Percentiles rank a stretch among this genome's conserved stretches.
phyloP scores from a whole-genome alignment of 2,888 invertebrate genomes.

The Drosophila subquinaria region DNA sequence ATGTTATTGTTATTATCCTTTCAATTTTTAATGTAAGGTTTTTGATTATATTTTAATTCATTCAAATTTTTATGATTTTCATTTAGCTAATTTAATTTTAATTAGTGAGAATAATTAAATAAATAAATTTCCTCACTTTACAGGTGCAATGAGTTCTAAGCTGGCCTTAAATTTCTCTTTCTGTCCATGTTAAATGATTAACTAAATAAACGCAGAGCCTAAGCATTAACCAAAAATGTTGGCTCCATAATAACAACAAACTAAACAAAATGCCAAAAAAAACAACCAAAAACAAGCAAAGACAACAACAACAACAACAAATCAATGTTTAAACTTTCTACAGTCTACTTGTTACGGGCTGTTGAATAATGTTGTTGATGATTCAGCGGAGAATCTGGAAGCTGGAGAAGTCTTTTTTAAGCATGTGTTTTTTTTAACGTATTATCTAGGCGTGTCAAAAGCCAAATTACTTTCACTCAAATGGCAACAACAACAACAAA shows the following conservation, averaged over 20 bases:
- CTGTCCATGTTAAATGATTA: slow-evolving; percentile 57
- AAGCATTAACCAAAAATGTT: slow-evolving; percentile 40
- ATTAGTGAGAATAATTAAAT: not conserved
- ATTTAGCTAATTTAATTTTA: too few species aligned
- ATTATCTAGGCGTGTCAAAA: slow-evolving; percentile 51
- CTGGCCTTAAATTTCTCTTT: slow-evolving; percentile 38
- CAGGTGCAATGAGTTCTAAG: slow-evolving; percentile 32
- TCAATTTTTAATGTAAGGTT: too few species aligned
- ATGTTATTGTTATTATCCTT: too few species aligned
- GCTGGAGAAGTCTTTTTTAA: slow-evolving; percentile 32
- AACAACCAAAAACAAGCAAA: slow-evolving; percentile 25
- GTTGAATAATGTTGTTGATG: slow-evolving; percentile 30
- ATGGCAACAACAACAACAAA: slow-evolving; percentile 23
- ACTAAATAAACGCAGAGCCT: slow-evolving; percentile 54
- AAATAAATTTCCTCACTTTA: not conserved
- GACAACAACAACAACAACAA: slow-evolving; percentile 25
- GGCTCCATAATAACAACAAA: slow-evolving; percentile 36
- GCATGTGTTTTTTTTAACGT: slow-evolving; percentile 8
- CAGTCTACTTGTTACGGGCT: slow-evolving; percentile 5
- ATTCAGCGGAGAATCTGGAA: slow-evolving; percentile 52
- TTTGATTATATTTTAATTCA: not conserved
- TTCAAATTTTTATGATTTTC: not conserved
- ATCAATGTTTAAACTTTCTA: slow-evolving; percentile 68
- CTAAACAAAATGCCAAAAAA: slow-evolving; percentile 37
- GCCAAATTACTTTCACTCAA: slow-evolving; percentile 72